These are phyloP conservation scores for Chelmon rostratus DNA, from an alignment of 2,797 vertebrate species.

Conservation along the genomic window DNA sequence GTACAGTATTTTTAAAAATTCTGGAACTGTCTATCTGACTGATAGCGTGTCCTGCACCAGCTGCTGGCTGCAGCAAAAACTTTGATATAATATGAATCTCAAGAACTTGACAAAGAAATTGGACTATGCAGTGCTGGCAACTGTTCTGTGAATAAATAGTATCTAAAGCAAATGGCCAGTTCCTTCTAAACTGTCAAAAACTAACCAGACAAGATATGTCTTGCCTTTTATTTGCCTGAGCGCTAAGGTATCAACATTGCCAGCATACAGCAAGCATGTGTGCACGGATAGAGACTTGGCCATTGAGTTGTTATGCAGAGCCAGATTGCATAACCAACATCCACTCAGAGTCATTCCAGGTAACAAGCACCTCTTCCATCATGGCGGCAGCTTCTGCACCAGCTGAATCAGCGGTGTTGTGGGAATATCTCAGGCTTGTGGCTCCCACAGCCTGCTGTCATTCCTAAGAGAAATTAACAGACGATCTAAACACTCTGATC, in stretches of 20 bases:
- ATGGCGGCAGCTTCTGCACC: conserved; percentile 33
- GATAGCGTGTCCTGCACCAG: neutral
- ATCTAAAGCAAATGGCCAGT: neutral
- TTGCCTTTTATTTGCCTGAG: conserved; percentile 7
- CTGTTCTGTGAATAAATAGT: neutral
- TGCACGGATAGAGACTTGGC: conserved; percentile 19
- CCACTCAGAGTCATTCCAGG: conserved; percentile 54
- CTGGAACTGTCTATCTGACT: neutral
- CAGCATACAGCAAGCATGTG: conserved; percentile 21
- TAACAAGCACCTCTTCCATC: conserved; percentile 54
- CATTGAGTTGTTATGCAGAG: conserved; percentile 40
- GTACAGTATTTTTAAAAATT: neutral
- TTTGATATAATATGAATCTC: neutral
- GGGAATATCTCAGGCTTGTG: conserved; percentile 41
- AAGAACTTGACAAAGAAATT: neutral
- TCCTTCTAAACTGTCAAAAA: neutral
- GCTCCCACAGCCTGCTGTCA: conserved; percentile 35
- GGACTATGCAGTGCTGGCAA: neutral
- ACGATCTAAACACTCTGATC: neutral
- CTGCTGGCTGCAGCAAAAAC: neutral
- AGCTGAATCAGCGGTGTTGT: conserved; percentile 55
- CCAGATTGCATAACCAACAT: conserved; percentile 56
- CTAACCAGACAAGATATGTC: conserved; percentile 1
- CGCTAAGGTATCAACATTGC: conserved; percentile 18
- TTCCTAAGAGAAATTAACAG: conserved; percentile 38